Percentiles rank a stretch among this genome's conserved stretches.
phyloP scores from a whole-genome alignment of 2,113 vertebrate species.

The Gymnogyps californianus region DNA sequence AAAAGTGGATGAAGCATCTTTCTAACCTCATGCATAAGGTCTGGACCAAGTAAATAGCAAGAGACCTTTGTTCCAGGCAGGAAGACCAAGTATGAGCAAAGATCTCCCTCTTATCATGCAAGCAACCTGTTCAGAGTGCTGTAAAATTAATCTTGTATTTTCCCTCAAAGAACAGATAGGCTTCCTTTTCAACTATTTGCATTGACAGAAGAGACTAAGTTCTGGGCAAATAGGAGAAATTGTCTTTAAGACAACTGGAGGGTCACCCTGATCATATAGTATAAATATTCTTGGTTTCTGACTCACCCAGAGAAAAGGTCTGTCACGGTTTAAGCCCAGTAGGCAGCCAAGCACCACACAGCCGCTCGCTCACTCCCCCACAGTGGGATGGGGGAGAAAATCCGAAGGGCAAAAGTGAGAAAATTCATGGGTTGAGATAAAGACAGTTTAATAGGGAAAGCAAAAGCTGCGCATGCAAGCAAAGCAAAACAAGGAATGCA shows the following conservation, averaged over 20 bases:
- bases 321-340: background rate
- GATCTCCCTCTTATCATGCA: background rate
- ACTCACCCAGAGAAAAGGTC: background rate
- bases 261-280: background rate
- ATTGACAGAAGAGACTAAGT: background rate
- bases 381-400: background rate
- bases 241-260: background rate
- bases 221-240: background rate
- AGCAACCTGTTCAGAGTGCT: background rate
- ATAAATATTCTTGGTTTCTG: background rate
- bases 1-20: background rate
- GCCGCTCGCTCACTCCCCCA: background rate
- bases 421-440: background rate
- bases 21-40: background rate
- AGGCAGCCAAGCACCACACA: background rate
- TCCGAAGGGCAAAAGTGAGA: background rate
- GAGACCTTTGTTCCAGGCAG: background rate
- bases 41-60: background rate
- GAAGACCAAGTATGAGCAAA: background rate
- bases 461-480: rapidly evolving
- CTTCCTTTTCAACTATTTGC: background rate
- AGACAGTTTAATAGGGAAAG: background rate
- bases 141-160: background rate
- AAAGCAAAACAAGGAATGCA: background rate
- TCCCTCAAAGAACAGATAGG: background rate